Conservation (phyloP, 2,797 vertebrate genomes). For the Lerista edwardsae region DNA sequence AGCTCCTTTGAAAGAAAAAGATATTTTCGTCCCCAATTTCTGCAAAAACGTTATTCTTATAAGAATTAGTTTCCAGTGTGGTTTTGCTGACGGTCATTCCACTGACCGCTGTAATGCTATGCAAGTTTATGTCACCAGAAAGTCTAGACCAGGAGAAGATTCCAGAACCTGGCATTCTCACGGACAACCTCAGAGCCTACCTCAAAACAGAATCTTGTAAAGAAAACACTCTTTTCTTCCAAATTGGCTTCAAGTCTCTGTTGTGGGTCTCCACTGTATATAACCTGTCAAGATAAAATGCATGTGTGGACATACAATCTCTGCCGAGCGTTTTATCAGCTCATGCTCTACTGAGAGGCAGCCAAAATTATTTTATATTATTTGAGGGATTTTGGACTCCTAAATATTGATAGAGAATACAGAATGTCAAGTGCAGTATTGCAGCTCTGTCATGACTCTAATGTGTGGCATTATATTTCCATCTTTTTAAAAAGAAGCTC, state of each 20-base stretch:
- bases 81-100: neutral
- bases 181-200: slow-evolving; percentile 22
- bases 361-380: slow-evolving; percentile 74
- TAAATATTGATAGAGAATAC: slow-evolving; percentile 64
- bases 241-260: slow-evolving; percentile 57
- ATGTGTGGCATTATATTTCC: slow-evolving; percentile 65
- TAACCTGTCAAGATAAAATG: slow-evolving; percentile 73
- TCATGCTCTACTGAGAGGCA: slow-evolving; percentile 69
- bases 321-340: slow-evolving; percentile 71
- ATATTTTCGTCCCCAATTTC: neutral
- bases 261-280: slow-evolving; percentile 51
- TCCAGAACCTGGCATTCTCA: slow-evolving; percentile 38
- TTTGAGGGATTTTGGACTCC: slow-evolving; percentile 69
- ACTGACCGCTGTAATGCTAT: slow-evolving; percentile 3
- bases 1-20: too few species aligned
- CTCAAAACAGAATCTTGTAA: slow-evolving; percentile 44
- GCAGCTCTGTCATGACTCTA: slow-evolving; percentile 45
- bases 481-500: slow-evolving; percentile 32
- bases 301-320: slow-evolving; percentile 71
- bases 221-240: slow-evolving; percentile 49
- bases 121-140: slow-evolving; percentile 31
- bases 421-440: slow-evolving; percentile 58
- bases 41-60: neutral
- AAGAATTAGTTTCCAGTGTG: neutral
- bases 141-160: slow-evolving; percentile 19